These are phyloP conservation scores for Amblyopsis hoosieri DNA, from an alignment of 2,797 vertebrate species.

Conservation along the genomic window DNA sequence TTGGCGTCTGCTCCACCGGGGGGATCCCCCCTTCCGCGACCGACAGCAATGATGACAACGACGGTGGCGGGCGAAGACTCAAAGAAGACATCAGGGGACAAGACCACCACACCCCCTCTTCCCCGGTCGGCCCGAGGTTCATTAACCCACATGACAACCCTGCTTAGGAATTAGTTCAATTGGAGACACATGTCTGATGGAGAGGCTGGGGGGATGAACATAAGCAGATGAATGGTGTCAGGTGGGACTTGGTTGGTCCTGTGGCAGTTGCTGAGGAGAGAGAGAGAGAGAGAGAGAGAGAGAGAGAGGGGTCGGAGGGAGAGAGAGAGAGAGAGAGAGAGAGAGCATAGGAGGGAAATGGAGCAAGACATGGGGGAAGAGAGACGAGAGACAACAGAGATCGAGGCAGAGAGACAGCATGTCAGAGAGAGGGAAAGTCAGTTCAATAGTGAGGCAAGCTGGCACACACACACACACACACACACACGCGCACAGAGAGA, in stretches of 20 bases:
- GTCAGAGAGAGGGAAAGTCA: neutral
- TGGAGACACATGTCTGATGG: neutral
- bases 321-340: slow-evolving; percentile 2
- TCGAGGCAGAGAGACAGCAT: neutral
- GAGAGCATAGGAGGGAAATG: neutral
- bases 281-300: neutral
- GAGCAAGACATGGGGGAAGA: too few relatives aligned
- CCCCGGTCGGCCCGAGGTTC: slow-evolving; percentile 30
- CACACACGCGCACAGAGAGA: too few relatives aligned
- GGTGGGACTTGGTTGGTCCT: slow-evolving; percentile 7
- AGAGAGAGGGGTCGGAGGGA: too few relatives aligned
- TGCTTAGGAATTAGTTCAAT: slow-evolving; percentile 30
- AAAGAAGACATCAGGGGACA: slow-evolving; percentile 28
- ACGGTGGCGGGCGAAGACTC: too few relatives aligned
- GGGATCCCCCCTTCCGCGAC: too few relatives aligned
- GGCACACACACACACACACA: too few relatives aligned
- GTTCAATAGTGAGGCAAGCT: too few relatives aligned
- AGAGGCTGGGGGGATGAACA: neutral
- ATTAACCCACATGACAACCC: slow-evolving; percentile 11
- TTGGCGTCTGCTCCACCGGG: too few relatives aligned
- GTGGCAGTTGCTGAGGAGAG: slow-evolving; percentile 17
- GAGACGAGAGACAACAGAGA: neutral
- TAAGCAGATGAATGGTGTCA: slow-evolving; percentile 38
- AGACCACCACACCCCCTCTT: slow-evolving; percentile 3
- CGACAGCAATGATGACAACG: too few relatives aligned